These are phyloP conservation scores for Channa argus DNA, from an alignment of 2,113 vertebrate species.

Conservation along the genomic window DNA sequence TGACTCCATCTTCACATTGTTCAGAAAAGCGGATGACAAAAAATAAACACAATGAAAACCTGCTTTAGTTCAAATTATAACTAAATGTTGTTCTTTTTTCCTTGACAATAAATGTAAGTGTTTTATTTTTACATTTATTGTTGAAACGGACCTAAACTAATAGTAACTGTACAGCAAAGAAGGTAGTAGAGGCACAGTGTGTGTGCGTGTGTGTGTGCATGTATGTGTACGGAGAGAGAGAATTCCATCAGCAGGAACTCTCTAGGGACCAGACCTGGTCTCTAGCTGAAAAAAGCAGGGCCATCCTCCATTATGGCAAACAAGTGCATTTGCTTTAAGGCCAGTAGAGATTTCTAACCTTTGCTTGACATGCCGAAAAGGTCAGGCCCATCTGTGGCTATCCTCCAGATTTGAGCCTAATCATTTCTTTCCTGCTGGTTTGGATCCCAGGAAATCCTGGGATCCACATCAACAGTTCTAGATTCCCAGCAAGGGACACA, in stretches of 20 bases:
- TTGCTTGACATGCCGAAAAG: slow-evolving; percentile 86
- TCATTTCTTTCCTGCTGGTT: slow-evolving; percentile 61
- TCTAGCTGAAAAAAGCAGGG: slow-evolving; percentile 69
- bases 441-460: slow-evolving; percentile 44
- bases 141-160: slow-evolving; percentile 27
- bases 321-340: slow-evolving; percentile 85
- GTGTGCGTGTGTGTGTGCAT: slow-evolving; percentile 29
- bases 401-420: slow-evolving; percentile 68
- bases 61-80: no score
- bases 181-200: slow-evolving; percentile 15
- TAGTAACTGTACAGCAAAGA: slow-evolving; percentile 42
- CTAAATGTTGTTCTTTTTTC: no score
- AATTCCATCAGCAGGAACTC: slow-evolving; percentile 70
- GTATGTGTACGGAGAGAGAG: slow-evolving; percentile 42
- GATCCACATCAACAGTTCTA: neutral
- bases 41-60: no score
- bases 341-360: slow-evolving; percentile 87
- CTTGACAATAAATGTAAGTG: no score
- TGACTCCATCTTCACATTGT: slow-evolving; percentile 49
- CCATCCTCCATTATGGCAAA: slow-evolving; percentile 83
- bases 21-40: slow-evolving; percentile 32
- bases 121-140: neutral
- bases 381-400: slow-evolving; percentile 78
- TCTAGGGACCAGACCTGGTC: slow-evolving; percentile 69
- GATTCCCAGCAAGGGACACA: neutral